These are phyloP conservation scores for Parapristionchus giblindavisi DNA, from an alignment of 2,888 invertebrate species.

Conservation along the genomic window DNA sequence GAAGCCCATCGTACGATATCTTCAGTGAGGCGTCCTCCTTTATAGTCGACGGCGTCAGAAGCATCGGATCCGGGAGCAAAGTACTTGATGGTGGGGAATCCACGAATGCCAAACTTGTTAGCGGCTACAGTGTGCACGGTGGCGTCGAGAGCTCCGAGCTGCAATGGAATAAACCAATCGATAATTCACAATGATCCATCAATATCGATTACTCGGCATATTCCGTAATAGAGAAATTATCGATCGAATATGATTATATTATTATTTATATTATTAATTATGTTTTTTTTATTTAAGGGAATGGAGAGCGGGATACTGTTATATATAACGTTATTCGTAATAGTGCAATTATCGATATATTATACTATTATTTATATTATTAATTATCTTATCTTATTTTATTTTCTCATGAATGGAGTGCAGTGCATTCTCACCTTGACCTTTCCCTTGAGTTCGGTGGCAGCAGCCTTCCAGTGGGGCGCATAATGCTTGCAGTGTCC, in stretches of 20 bases:
- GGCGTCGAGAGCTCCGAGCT: constrained; percentile 91
- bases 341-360: no score
- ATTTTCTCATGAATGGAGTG: no score
- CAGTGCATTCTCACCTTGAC: constrained; percentile 75
- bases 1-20: constrained; percentile 90
- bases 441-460: constrained; percentile 92
- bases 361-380: no score
- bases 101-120: constrained; percentile 83
- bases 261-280: no score
- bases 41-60: constrained; percentile 80
- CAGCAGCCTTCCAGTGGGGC: constrained; percentile 95
- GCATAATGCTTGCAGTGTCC: constrained; percentile 95
- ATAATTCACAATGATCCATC: background rate
- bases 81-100: constrained; percentile 92
- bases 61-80: constrained; percentile 76
- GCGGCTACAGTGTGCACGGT: constrained; percentile 87
- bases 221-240: no score
- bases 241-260: no score
- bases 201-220: no score
- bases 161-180: constrained; percentile 2
- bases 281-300: no score
- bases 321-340: no score
- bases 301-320: no score
- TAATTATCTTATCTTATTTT: no score
- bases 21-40: constrained; percentile 85